phyloP scores from a whole-genome alignment of 2,888 invertebrate species.

The Caenorhabditis imperialis region DNA sequence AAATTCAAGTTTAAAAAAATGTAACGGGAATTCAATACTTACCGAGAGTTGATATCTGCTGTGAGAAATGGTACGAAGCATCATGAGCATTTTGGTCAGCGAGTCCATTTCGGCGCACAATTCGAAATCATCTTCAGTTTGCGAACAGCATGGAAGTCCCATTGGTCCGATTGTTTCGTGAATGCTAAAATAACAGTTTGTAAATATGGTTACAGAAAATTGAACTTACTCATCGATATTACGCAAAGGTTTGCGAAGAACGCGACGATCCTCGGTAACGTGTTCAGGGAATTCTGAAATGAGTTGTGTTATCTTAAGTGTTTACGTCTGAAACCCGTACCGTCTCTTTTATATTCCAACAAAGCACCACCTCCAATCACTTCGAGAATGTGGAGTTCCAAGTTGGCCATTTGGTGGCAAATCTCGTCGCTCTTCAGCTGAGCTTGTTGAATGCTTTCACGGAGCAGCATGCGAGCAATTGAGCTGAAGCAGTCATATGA shows the following conservation, averaged over 20 bases:
- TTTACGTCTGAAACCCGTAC: no score
- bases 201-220: neutral
- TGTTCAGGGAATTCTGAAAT: neutral
- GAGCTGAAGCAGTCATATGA: slow-evolving; percentile 19
- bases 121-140: slow-evolving; percentile 27
- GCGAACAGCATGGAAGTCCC: slow-evolving; percentile 9
- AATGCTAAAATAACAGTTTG: slow-evolving; percentile 4
- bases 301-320: neutral
- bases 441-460: slow-evolving; percentile 54
- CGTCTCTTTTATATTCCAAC: slow-evolving; percentile 7
- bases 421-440: slow-evolving; percentile 48
- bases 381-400: slow-evolving; percentile 41
- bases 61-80: slow-evolving; percentile 3
- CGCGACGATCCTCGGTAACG: slow-evolving; percentile 9
- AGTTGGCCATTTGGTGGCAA: slow-evolving; percentile 47
- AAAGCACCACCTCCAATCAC: slow-evolving; percentile 18
- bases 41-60: slow-evolving; percentile 11
- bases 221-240: slow-evolving; percentile 26
- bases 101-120: slow-evolving; percentile 22
- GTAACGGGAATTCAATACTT: no score
- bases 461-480: slow-evolving; percentile 27
- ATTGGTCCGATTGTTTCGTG: slow-evolving; percentile 6
- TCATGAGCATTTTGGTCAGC: slow-evolving; percentile 20
- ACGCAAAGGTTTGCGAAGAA: slow-evolving; percentile 13
- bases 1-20: no score